These are phyloP conservation scores for Abrostola triplasia DNA, from an alignment of 2,888 invertebrate genomes.

Conservation along the genomic window DNA sequence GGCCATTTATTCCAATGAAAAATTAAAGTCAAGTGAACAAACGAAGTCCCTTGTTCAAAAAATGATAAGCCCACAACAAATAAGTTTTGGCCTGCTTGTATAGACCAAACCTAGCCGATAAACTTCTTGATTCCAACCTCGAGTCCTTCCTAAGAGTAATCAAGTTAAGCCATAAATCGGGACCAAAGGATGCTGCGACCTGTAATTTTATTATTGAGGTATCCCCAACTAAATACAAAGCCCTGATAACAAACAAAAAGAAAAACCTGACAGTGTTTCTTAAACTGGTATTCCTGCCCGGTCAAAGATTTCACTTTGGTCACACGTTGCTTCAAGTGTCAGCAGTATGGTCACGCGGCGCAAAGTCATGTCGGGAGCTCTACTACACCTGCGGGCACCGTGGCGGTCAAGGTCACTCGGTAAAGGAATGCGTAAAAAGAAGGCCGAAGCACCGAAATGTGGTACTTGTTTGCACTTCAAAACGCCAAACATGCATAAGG, in stretches of 20 bases:
- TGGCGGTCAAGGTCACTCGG: too few species aligned
- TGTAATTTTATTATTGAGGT: neutral
- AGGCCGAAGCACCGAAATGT: too few species aligned
- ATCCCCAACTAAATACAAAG: neutral
- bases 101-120: neutral
- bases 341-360: conserved; percentile 3
- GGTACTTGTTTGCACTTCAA: too few species aligned
- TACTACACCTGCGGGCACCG: too few species aligned
- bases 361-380: too few species aligned
- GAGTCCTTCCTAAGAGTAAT: neutral
- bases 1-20: neutral
- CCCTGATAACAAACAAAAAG: neutral
- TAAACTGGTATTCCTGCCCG: conserved; percentile 14
- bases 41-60: neutral
- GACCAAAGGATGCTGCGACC: neutral
- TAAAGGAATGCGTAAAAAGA: too few species aligned
- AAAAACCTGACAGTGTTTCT: too few species aligned
- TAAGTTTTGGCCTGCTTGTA: neutral
- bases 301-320: conserved; percentile 14
- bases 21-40: neutral
- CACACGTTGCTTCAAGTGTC: conserved; percentile 13
- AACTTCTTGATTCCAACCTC: neutral
- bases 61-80: neutral
- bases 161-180: neutral
- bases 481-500: too few species aligned